Conservation (phyloP, 2,797 vertebrate species). For the Tadarida brasiliensis region DNA sequence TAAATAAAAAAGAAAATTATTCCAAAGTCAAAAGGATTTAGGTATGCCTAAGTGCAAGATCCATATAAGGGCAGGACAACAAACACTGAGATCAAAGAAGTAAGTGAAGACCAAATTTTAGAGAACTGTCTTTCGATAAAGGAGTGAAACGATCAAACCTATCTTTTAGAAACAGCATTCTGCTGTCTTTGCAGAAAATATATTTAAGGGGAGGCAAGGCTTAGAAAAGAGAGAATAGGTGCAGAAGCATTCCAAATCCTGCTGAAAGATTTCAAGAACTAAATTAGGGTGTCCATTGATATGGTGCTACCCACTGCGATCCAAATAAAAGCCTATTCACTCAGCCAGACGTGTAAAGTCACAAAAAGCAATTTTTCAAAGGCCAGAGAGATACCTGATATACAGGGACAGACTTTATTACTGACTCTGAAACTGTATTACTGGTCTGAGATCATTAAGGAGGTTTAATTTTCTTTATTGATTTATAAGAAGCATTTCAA, state of each 20-base stretch:
- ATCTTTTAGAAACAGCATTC: background rate
- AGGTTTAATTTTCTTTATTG: slow-evolving; percentile 77
- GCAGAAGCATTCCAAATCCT: background rate
- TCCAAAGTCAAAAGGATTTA: background rate
- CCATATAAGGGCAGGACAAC: background rate
- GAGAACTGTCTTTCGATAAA: background rate
- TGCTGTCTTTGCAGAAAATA: background rate
- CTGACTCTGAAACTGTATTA: slow-evolving; percentile 59
- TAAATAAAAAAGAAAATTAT: background rate
- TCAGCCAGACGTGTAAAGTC: background rate
- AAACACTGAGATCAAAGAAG: background rate
- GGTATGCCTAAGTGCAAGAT: background rate
- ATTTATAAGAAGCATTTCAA: slow-evolving; percentile 73
- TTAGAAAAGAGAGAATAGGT: background rate
- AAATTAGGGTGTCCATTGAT: slow-evolving; percentile 4
- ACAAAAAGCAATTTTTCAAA: slow-evolving; percentile 52
- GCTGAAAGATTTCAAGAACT: background rate
- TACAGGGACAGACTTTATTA: background rate
- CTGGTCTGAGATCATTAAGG: slow-evolving; percentile 60
- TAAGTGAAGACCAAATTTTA: slow-evolving; percentile 15
- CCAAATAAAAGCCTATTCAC: slow-evolving; percentile 14
- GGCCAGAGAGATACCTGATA: background rate
- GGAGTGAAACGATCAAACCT: background rate
- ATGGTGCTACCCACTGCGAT: background rate
- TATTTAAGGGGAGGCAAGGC: background rate